These are phyloP conservation scores for Synanthedon andrenaeformis DNA, from an alignment of 2,888 invertebrate species.

Conservation along the genomic window DNA sequence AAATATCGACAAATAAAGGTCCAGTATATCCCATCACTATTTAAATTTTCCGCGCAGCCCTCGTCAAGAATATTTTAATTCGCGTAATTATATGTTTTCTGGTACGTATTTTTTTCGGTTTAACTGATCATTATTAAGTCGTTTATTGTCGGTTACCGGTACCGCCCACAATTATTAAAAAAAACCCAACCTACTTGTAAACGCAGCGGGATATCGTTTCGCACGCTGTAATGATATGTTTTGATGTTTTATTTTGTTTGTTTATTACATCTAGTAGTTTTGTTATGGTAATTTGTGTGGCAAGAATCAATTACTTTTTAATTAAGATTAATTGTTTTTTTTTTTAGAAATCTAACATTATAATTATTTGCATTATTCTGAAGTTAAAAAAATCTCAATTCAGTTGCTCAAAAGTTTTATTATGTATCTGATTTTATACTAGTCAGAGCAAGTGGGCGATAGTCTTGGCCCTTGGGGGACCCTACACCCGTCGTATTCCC, in stretches of 20 bases:
- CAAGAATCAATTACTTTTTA: slow-evolving; percentile 1
- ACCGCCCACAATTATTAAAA: slow-evolving; percentile 39
- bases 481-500: no score
- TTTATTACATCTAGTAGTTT: slow-evolving; percentile 1
- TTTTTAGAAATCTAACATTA: not conserved
- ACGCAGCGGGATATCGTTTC: slow-evolving; percentile 22
- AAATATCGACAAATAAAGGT: not conserved
- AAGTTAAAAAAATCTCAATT: no score
- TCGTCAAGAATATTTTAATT: slow-evolving; percentile 23
- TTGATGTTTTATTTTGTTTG: slow-evolving; percentile 20
- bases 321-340: not conserved
- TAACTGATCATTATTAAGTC: slow-evolving; percentile 53
- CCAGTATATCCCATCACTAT: not conserved
- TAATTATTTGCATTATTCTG: no score
- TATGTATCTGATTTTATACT: no score
- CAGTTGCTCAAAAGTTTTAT: no score
- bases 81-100: slow-evolving; percentile 55
- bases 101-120: slow-evolving; percentile 47
- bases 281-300: slow-evolving; percentile 9
- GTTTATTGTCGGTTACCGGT: slow-evolving; percentile 49
- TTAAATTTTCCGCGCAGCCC: not conserved
- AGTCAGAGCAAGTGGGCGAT: no score
- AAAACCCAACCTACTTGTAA: slow-evolving; percentile 2
- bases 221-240: slow-evolving; percentile 40
- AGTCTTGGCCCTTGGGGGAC: no score